Conservation (phyloP, 2,113 vertebrate genomes). For the Calidris pygmaea region DNA sequence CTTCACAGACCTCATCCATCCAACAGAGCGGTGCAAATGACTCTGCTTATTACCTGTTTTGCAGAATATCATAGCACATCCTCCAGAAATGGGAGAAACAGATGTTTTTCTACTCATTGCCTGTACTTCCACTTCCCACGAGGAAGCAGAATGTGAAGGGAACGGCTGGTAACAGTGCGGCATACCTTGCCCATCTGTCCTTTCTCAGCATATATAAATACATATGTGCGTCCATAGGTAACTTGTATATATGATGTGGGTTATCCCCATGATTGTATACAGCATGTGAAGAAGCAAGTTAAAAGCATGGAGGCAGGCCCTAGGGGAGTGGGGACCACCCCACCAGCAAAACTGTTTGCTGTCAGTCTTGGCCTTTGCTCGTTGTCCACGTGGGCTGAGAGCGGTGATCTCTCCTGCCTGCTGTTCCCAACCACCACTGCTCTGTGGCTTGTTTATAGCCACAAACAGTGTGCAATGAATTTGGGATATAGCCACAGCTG, state of each 20-base stretch:
- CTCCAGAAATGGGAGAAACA: neutral
- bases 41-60: neutral
- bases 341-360: neutral
- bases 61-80: neutral
- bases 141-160: neutral
- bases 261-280: neutral
- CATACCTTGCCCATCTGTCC: neutral
- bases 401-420: neutral
- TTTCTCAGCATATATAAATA: neutral
- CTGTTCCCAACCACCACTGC: neutral
- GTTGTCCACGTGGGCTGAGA: fast-evolving
- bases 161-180: neutral
- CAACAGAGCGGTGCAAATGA: neutral
- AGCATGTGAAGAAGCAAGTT: neutral
- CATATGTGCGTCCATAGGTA: neutral
- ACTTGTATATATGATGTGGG: neutral
- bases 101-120: neutral
- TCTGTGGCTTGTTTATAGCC: neutral
- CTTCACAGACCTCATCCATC: neutral
- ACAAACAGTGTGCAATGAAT: neutral
- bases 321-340: neutral
- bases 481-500: neutral
- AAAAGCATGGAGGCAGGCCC: neutral
- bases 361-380: neutral
- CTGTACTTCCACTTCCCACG: neutral